phyloP scores from a whole-genome alignment of 1,140 invertebrate species.

The Microplitis mediator region DNA sequence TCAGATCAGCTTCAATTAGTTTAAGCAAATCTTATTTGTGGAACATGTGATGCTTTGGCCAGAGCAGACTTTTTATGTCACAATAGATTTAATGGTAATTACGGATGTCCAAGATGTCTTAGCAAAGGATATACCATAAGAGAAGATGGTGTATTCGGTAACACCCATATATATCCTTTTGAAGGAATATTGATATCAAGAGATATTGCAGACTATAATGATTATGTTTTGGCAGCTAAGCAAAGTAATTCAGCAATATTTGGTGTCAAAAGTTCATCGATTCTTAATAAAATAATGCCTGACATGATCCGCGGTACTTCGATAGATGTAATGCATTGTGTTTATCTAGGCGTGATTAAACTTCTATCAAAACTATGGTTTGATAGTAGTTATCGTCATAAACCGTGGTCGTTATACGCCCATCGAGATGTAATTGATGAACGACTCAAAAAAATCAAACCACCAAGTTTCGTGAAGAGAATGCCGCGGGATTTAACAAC shows the following conservation, averaged over 20 bases:
- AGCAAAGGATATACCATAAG: neutral
- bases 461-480: slow-evolving; percentile 28
- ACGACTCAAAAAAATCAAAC: slow-evolving; percentile 10
- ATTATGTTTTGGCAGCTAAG: slow-evolving; percentile 22
- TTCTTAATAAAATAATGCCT: neutral
- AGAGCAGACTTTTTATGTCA: slow-evolving; percentile 7
- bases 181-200: slow-evolving; percentile 4
- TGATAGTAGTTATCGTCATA: slow-evolving; percentile 8
- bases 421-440: slow-evolving; percentile 18
- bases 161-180: neutral
- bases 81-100: slow-evolving; percentile 15
- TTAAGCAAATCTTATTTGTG: slow-evolving; percentile 13
- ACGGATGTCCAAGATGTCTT: slow-evolving; percentile 15
- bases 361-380: slow-evolving; percentile 10
- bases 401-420: slow-evolving; percentile 6
- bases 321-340: slow-evolving; percentile 20
- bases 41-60: slow-evolving; percentile 4
- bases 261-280: slow-evolving; percentile 29
- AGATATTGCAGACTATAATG: slow-evolving; percentile 11
- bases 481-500: slow-evolving; percentile 17
- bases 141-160: neutral
- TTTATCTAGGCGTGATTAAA: slow-evolving; percentile 4
- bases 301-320: neutral
- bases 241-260: slow-evolving; percentile 4
- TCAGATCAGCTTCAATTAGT: neutral